A percentile compares a stretch with the other conserved stretches of the same genome.
Evolutionary conservation across 2,888 invertebrate genomes (phyloP).

Genomic region (Smittia sp.): DNA sequence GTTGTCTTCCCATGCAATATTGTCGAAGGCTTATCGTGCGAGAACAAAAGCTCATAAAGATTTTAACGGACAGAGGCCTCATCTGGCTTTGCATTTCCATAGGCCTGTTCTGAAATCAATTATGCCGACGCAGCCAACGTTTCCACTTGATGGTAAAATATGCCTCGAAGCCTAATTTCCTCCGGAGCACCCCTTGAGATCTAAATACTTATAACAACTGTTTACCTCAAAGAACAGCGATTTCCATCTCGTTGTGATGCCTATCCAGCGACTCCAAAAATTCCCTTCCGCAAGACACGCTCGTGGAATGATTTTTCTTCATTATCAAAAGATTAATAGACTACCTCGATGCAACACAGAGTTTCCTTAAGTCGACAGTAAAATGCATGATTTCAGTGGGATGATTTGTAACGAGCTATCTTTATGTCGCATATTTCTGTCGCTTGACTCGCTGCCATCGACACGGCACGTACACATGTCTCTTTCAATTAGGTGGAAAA

Average conservation of each 20-base stretch:
- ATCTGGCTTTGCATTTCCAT: constrained; percentile 20
- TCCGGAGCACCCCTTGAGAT: constrained; percentile 10
- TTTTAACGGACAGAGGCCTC: neutral
- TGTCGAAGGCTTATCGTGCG: neutral
- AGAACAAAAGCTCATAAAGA: constrained; percentile 24
- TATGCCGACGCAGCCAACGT: neutral
- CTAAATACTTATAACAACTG: neutral
- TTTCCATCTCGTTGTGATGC: neutral
- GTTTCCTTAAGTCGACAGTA: neutral
- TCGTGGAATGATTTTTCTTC: neutral
- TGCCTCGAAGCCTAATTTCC: neutral
- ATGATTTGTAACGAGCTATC: constrained; percentile 12
- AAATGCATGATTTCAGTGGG: neutral
- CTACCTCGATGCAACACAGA: neutral
- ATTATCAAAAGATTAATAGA: constrained; percentile 16
- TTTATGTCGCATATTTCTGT: constrained; percentile 1
- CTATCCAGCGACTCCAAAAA: neutral
- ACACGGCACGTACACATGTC: neutral
- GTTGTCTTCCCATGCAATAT: neutral
- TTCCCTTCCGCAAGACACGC: neutral
- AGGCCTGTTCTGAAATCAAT: neutral
- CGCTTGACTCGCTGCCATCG: constrained; percentile 25
- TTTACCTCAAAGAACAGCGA: constrained; percentile 10
- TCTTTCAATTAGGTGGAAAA: constrained; percentile 26
- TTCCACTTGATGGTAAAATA: neutral